phyloP scores from a whole-genome alignment of 2,888 invertebrate genomes.

The Lacanobia oleracea region DNA sequence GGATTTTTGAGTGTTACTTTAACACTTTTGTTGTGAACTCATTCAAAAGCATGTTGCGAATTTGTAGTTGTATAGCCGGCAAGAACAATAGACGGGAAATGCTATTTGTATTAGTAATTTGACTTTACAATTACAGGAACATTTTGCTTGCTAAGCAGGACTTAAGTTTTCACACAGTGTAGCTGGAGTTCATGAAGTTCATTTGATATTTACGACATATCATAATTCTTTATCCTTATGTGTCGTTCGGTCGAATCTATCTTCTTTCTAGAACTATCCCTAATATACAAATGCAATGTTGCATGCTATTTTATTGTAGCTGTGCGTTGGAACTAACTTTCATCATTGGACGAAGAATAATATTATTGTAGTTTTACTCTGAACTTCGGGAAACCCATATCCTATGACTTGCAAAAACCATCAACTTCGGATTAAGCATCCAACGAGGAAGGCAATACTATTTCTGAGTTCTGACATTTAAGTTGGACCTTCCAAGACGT shows the following conservation, averaged over 20 bases:
- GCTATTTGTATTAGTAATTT: conserved; percentile 6
- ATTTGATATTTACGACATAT: background rate
- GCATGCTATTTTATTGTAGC: background rate
- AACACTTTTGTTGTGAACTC: background rate
- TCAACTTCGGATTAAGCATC: background rate
- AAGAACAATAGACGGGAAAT: conserved; percentile 18
- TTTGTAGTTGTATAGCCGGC: background rate
- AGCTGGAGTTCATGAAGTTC: background rate
- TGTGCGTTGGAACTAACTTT: no score
- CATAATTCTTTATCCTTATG: background rate
- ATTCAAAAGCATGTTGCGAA: conserved; percentile 5
- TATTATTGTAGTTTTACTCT: background rate
- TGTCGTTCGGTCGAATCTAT: background rate
- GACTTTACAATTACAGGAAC: conserved; percentile 26
- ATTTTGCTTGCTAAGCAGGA: conserved; percentile 6
- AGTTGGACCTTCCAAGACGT: conserved; percentile 12
- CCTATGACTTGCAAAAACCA: background rate
- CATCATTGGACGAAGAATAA: background rate
- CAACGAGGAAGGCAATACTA: conserved; percentile 12
- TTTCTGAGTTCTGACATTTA: conserved; percentile 10
- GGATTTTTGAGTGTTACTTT: background rate
- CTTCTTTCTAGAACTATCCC: background rate
- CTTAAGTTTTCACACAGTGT: background rate
- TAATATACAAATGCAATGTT: no score
- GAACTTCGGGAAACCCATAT: background rate